A percentile compares a stretch with the other conserved stretches of the same genome.
phyloP scores from a whole-genome alignment of 2,888 invertebrate species.

The Dryococelus australis region DNA sequence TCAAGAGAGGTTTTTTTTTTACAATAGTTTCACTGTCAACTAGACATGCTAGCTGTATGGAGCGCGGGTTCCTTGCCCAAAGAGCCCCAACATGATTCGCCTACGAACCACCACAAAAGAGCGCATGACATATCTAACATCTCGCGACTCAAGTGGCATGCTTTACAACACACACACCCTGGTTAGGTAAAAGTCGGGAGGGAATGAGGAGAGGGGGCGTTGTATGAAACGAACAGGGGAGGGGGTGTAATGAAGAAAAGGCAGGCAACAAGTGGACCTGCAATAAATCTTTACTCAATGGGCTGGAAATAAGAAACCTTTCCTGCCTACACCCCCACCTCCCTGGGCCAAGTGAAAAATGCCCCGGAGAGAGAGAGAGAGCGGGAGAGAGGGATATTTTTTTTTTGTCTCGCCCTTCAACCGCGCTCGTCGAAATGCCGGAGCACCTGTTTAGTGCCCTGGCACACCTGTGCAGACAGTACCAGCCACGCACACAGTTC shows the following conservation, averaged over 20 bases:
- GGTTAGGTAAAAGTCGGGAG: neutral
- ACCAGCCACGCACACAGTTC: neutral
- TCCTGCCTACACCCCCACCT: neutral
- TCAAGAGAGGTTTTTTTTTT: too few relatives aligned
- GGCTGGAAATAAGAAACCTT: conserved; percentile 26
- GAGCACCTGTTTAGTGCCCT: neutral
- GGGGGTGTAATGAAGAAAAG: conserved; percentile 20
- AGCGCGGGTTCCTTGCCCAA: neutral
- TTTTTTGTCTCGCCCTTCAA: neutral
- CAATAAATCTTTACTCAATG: conserved; percentile 30
- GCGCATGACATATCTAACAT: neutral
- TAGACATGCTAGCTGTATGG: too few relatives aligned
- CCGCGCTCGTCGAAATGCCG: neutral
- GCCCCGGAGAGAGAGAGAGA: neutral
- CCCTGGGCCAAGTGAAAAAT: conserved; percentile 21
- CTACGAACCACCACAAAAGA: neutral
- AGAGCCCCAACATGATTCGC: neutral
- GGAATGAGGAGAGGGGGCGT: neutral
- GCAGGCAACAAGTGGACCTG: conserved; percentile 28
- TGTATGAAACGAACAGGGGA: neutral
- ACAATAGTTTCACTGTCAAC: too few relatives aligned
- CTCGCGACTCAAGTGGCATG: conserved; percentile 17
- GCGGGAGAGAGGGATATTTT: neutral
- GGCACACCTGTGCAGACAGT: neutral
- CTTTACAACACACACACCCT: conserved; percentile 1